A percentile compares a stretch with the other conserved stretches of the same genome.
Conservation (phyloP, 2,797 vertebrate species). For the Phalloptychus januarius region DNA sequence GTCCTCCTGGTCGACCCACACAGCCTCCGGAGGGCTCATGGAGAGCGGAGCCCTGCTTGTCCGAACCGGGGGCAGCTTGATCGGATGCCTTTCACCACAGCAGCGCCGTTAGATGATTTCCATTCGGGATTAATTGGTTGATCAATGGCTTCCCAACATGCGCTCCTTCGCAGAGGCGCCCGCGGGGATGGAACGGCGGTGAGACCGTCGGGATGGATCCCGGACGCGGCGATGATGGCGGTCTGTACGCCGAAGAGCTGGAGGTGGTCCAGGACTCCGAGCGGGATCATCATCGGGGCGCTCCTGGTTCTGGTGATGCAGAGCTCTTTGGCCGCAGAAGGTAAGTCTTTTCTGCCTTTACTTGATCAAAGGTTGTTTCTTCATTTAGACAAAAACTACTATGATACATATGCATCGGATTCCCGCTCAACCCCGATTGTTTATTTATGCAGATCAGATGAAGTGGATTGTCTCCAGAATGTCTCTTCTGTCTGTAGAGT, state of each 20-base stretch:
- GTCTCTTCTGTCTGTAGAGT: background rate
- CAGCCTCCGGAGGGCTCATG: slow-evolving; percentile 60
- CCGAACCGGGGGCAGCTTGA: slow-evolving; percentile 59
- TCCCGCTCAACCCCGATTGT: background rate
- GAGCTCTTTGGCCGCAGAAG: slow-evolving; percentile 69
- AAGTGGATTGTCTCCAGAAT: background rate
- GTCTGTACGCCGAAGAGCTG: slow-evolving; percentile 36
- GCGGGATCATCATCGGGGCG: slow-evolving; percentile 58
- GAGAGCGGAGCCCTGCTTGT: slow-evolving; percentile 61
- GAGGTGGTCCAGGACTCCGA: slow-evolving; percentile 53
- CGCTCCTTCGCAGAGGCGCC: slow-evolving; percentile 61
- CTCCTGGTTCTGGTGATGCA: slow-evolving; percentile 78
- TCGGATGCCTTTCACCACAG: slow-evolving; percentile 73
- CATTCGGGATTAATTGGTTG: slow-evolving; percentile 68
- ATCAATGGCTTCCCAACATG: slow-evolving; percentile 81
- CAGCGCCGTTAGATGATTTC: slow-evolving; percentile 66
- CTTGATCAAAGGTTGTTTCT: background rate
- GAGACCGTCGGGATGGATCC: slow-evolving; percentile 51
- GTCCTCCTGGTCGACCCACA: slow-evolving; percentile 3
- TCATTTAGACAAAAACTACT: background rate
- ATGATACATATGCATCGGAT: background rate
- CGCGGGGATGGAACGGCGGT: slow-evolving; percentile 21
- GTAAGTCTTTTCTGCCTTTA: slow-evolving; percentile 63
- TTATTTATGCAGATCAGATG: background rate
- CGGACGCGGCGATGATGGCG: slow-evolving; percentile 39